Base-by-base conservation (phyloP, 2,113 vertebrate genomes). In the Xenotilapia leptura region DNA sequence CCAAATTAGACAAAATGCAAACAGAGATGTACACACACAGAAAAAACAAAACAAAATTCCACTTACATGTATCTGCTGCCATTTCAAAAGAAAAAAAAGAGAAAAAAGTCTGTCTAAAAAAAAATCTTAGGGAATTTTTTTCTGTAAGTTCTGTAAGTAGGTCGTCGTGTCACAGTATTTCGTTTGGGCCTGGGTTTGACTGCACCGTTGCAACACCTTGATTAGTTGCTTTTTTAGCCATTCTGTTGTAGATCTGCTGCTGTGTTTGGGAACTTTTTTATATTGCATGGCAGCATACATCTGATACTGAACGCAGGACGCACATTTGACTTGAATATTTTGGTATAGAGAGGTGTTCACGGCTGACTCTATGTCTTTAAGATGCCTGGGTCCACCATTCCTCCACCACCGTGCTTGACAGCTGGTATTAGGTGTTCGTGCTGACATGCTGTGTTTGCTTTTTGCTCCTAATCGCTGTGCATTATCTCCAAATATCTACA, bases 21-120 rank as follows among this genome's bases (percentile, higher is more conserved):
- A 42, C 8, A 23, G 65, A 42, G 65, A 45, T 17, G 8, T 42
- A 45, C 5, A 45, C 19, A 21, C 38, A 36, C 5, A 12, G 17
- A 36, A 65, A 65, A 11, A 33, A 33, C 28, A 19, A 60, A 65
- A 19, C 31, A 36, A 36, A 65, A 7, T 0, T 65, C 1, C 0
- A 38, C 33, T 65, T 38, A 65, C 0, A 4, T 38, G 10, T 65
- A 38, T 38, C 60, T 38, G 33, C 33, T 65, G 60, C 3, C 6
- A 21, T 65, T 8, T 65, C 60, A 65, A 65, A 36, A 36, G 31
- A 36, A 62, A 36, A n/a, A 1, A 0, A 7, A 19, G 9, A 11
- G 5, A 19, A 12, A n/a, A 62, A 62, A 62, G 15, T 36, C 9
- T 62, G 31, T 36, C 0, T 62, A 11, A 11, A 36, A 33, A 58